Evolutionary conservation across 2,888 invertebrate genomes (phyloP).

Genomic region (Cheilosia scutellata): DNA sequence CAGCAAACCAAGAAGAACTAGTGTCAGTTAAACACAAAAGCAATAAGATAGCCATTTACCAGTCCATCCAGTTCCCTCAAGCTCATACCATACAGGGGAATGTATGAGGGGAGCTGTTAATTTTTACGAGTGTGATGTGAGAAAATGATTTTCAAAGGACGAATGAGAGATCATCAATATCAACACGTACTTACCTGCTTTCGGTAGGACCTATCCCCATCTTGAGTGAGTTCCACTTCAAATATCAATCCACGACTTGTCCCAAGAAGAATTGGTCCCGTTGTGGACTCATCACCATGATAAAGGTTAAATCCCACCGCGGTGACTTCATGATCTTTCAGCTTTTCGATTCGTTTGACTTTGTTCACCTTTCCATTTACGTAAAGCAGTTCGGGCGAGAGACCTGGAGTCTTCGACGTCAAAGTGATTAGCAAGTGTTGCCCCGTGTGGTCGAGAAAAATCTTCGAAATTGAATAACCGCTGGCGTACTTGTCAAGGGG

Average conservation of each 20-base stretch:
- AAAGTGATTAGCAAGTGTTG: conserved; percentile 91
- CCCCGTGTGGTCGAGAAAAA: conserved; percentile 92
- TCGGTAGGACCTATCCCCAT: conserved; percentile 93
- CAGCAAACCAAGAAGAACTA: conserved; percentile 51
- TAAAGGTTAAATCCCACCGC: conserved; percentile 95
- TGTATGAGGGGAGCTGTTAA: conserved; percentile 89
- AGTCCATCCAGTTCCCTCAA: conserved; percentile 90
- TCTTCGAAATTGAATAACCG: conserved; percentile 81
- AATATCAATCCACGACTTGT: conserved; percentile 95
- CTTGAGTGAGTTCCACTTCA: conserved; percentile 93
- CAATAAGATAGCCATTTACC: conserved; percentile 84
- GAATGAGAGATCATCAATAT: conserved; percentile 26
- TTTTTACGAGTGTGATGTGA: conserved; percentile 54
- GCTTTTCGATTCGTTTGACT: conserved; percentile 86
- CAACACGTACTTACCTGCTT: conserved; percentile 88
- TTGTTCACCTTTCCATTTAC: conserved; percentile 91
- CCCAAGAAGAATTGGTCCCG: conserved; percentile 94
- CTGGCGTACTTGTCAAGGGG: conserved; percentile 81
- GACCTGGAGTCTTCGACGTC: conserved; percentile 85
- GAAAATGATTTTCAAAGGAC: conserved; percentile 56
- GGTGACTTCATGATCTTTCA: conserved; percentile 90
- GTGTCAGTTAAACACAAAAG: conserved; percentile 42
- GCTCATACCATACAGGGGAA: conserved; percentile 87
- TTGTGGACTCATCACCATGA: conserved; percentile 88
- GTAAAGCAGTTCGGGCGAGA: conserved; percentile 91